Base-by-base conservation (phyloP, 64 coral and sea anemone species). In the Montipora foliosa region DNA sequence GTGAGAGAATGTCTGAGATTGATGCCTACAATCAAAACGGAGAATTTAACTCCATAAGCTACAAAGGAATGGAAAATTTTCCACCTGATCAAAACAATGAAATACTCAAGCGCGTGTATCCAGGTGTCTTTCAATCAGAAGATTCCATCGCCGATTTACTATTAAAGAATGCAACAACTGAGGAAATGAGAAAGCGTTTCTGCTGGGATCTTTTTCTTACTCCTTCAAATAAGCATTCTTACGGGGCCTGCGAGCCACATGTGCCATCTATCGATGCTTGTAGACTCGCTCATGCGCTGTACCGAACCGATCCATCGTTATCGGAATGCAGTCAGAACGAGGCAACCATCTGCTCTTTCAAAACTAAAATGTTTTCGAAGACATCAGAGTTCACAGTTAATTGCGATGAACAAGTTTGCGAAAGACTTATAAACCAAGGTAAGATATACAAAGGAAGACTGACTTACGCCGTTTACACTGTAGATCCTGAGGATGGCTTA, bases 241-340 rank as follows among this genome's bases (percentile, higher is more conserved):
- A 96, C 58, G 92, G 88, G 0, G 64, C 55, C 8, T 96, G 95
- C 25, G 49, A 87, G 13, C 95, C 95, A 5, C 95, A 96, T 17
- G 75, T 48, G 67, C 80, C 95, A 0, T 69, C 75, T 44, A 0
- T 1, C 1, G 88, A 77, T 44, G 87, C 95, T 21, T 96, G 95
- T 57, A 68, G 61, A 15, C 81, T 94, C 60, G 95, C 95, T 1
- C 10, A 94, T 1, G 57, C 57, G 11, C 55, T 96, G 46, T 96
- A 91, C 67, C 61, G 3, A 47, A 44, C 69, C 4, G 78, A 94
- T 13, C n/a, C 80, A 44, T 73, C 69, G 2, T 69, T 70, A 75
- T 77, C 74, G 1, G 48, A 87, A 19, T 96, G 95, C 29, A 73
- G 81, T 45, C 9, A 5, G 2, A 75, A 20, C 16, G 15, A 73